Percentiles rank a stretch among this genome's conserved stretches.
Conservation (phyloP, 2,797 vertebrate species). For the Acomys russatus region DNA sequence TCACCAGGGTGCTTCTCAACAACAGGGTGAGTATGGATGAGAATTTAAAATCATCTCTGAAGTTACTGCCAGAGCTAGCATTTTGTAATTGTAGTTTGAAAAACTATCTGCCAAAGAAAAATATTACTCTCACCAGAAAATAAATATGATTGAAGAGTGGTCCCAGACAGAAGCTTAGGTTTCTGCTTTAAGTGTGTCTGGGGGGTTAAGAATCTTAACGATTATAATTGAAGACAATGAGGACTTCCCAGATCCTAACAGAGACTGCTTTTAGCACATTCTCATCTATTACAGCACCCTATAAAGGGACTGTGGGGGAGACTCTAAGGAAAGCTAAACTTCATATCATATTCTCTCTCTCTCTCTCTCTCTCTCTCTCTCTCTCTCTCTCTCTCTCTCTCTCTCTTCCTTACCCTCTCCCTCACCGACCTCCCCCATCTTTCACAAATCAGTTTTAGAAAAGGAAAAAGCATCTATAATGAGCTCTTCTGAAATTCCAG, state of each 20-base stretch:
- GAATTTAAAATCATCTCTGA: conserved; percentile 62
- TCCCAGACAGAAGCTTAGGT: conserved; percentile 42
- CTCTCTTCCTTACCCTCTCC: not conserved
- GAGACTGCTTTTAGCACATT: conserved; percentile 66
- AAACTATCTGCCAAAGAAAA: conserved; percentile 71
- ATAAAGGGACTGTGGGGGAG: conserved; percentile 12
- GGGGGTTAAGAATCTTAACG: not conserved
- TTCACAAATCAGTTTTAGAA: conserved; percentile 47
- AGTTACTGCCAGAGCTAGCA: conserved; percentile 17
- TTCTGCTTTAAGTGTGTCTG: conserved; percentile 64
- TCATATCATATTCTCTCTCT: not conserved
- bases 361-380: no score
- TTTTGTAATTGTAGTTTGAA: conserved; percentile 65
- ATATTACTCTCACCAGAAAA: conserved; percentile 69
- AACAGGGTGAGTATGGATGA: conserved; percentile 22
- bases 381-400: not conserved
- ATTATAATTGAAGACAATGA: conserved; percentile 67
- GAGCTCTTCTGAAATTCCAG: conserved; percentile 22
- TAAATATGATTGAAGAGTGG: conserved; percentile 66
- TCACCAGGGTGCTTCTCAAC: conserved; percentile 57
- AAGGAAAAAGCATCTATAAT: not conserved
- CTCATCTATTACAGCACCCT: conserved; percentile 47
- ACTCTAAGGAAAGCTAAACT: not conserved
- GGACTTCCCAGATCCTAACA: conserved; percentile 12
- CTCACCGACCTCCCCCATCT: not conserved